Percentiles rank a stretch among this genome's conserved stretches.
Evolutionary conservation across 1,140 invertebrate species (phyloP).

Genomic region (Drosophila asahinai): DNA sequence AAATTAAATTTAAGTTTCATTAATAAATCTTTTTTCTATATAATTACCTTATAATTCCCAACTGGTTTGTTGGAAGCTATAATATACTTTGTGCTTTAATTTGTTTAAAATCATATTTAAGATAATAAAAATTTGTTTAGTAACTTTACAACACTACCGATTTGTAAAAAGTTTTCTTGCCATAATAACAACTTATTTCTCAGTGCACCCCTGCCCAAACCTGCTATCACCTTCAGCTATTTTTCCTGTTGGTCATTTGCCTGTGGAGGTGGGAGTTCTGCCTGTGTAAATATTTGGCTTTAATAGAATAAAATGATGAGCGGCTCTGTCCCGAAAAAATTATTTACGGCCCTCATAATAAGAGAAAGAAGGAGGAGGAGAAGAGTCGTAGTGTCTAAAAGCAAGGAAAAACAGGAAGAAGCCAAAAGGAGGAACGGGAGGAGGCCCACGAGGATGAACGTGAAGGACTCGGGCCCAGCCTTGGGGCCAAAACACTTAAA

Average conservation of each 20-base stretch:
- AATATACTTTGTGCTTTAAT: neutral
- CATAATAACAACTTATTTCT: neutral
- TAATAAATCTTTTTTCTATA: neutral
- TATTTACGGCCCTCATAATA: constrained; percentile 51
- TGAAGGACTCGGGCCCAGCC: constrained; percentile 37
- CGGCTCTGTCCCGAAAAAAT: constrained; percentile 54
- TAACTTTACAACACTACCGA: neutral
- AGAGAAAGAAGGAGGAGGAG: constrained; percentile 7
- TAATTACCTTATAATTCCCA: neutral
- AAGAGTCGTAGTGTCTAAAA: neutral
- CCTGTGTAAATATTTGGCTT: constrained; percentile 78
- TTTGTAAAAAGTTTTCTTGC: no score
- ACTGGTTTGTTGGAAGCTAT: neutral
- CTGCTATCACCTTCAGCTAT: constrained; percentile 29
- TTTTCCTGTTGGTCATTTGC: constrained; percentile 51
- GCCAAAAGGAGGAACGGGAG: neutral
- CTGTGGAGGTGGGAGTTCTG: constrained; percentile 32
- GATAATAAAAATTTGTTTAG: no score
- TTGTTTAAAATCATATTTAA: no score
- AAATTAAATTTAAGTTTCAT: neutral
- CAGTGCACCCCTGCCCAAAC: constrained; percentile 11
- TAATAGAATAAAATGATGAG: constrained; percentile 82
- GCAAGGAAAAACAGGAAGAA: constrained; percentile 16
- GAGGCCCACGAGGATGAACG: constrained; percentile 2
- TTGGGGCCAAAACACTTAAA: constrained; percentile 77